A percentile compares a stretch with the other conserved stretches of the same genome.
Conservation (phyloP, 1,140 invertebrate species). For the Tetramorium alpestre region DNA sequence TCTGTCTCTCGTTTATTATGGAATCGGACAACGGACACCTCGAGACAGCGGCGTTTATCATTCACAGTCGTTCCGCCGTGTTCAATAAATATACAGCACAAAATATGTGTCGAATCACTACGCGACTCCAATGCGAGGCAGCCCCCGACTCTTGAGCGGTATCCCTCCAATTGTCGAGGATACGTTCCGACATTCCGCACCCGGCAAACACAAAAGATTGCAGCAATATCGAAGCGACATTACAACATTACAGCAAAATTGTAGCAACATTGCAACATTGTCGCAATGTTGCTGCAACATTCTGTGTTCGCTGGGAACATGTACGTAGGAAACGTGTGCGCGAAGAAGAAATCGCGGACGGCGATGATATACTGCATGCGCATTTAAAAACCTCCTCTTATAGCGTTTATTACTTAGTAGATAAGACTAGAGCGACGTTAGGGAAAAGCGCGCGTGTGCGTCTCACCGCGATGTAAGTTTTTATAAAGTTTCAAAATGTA, state of each 20-base stretch:
- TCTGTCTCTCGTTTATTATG: constrained; percentile 38
- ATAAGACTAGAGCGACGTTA: constrained; percentile 46
- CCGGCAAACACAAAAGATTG: too few species aligned
- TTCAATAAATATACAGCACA: constrained; percentile 10
- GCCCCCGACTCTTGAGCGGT: constrained; percentile 36
- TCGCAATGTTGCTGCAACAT: too few species aligned
- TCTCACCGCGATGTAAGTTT: constrained; percentile 42
- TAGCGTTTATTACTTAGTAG: constrained; percentile 57
- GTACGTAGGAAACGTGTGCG: not conserved
- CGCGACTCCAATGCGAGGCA: constrained; percentile 11
- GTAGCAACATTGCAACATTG: too few species aligned
- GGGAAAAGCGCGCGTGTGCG: constrained; percentile 16
- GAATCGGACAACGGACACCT: not conserved
- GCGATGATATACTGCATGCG: constrained; percentile 29
- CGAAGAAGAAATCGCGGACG: not conserved
- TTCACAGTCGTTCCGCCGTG: constrained; percentile 10
- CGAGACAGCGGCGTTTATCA: constrained; percentile 28
- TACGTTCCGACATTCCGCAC: not conserved
- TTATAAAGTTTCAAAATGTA: constrained; percentile 54
- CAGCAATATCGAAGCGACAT: too few species aligned
- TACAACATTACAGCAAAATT: too few species aligned
- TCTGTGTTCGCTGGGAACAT: too few species aligned
- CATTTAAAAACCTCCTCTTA: constrained; percentile 45
- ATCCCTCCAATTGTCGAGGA: constrained; percentile 15
- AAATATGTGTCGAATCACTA: constrained; percentile 17